Conservation (phyloP, 2,888 invertebrate genomes). For the Caenorhabditis japonica region DNA sequence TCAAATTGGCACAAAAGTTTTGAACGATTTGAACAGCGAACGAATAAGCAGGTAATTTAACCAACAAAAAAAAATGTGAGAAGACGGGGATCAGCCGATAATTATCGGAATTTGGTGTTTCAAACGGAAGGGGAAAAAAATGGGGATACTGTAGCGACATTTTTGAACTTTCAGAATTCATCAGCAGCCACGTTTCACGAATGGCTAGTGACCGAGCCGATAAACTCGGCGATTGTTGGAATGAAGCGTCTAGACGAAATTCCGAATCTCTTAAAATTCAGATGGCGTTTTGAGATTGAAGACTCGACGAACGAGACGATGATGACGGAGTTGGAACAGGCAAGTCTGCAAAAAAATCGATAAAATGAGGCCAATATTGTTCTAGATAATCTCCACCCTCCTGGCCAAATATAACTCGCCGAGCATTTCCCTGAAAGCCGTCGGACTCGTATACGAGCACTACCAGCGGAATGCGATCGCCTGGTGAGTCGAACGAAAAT, state of each 20-base stretch:
- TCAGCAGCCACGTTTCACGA: background rate
- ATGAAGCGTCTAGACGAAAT: background rate
- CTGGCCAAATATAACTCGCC: slow-evolving; percentile 8
- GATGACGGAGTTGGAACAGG: slow-evolving; percentile 8
- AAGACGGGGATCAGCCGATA: too few relatives aligned
- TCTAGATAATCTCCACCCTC: slow-evolving; percentile 4
- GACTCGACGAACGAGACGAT: background rate
- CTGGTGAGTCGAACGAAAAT: slow-evolving; percentile 29
- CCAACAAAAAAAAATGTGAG: too few relatives aligned
- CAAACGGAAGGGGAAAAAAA: too few relatives aligned
- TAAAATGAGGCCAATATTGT: background rate
- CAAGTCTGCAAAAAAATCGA: too few relatives aligned
- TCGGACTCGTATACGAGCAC: slow-evolving; percentile 36
- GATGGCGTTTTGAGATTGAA: slow-evolving; percentile 7
- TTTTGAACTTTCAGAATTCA: slow-evolving; percentile 4
- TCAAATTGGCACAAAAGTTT: slow-evolving; percentile 30
- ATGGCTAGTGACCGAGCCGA: slow-evolving; percentile 17
- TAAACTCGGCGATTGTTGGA: slow-evolving; percentile 16
- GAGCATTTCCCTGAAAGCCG: slow-evolving; percentile 1
- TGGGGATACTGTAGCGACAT: too few relatives aligned
- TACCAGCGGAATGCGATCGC: slow-evolving; percentile 24
- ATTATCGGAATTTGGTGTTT: too few relatives aligned
- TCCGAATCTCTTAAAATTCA: slow-evolving; percentile 11
- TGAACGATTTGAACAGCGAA: slow-evolving; percentile 15
- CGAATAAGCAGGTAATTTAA: slow-evolving; percentile 4